A percentile compares a stretch with the other conserved stretches of the same genome.
phyloP scores from a whole-genome alignment of 92 coral and sea anemone species.

The Zoanthus solanderi region DNA sequence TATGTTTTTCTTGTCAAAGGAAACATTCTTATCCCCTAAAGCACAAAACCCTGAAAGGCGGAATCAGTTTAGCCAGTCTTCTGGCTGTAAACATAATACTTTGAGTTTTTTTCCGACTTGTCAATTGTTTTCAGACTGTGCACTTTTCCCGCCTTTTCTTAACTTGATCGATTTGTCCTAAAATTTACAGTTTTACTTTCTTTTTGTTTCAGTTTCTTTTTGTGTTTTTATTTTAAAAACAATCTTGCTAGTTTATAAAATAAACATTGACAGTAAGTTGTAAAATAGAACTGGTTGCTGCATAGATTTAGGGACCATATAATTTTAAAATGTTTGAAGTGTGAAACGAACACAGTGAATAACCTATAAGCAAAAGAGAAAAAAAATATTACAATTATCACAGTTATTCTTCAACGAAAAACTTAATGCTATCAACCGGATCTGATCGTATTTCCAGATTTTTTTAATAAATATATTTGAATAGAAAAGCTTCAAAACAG shows the following conservation, averaged over 20 bases:
- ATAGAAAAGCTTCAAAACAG: neutral
- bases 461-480: neutral
- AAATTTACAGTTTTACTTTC: neutral
- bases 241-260: neutral
- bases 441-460: no score
- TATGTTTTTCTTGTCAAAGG: neutral
- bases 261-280: neutral
- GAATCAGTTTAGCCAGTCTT: neutral
- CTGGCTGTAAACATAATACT: neutral
- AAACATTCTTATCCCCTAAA: neutral
- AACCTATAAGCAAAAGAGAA: no score
- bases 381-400: no score
- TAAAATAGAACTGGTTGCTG: no score
- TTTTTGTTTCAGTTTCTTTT: neutral
- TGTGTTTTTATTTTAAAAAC: neutral
- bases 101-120: neutral
- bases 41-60: neutral
- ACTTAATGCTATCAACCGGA: no score
- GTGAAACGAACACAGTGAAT: no score
- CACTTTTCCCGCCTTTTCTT: constrained; percentile 31
- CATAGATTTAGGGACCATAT: no score
- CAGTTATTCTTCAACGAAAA: no score
- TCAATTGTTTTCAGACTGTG: neutral
- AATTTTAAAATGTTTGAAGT: no score
- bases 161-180: neutral